Conservation (phyloP, 2,113 vertebrate genomes). For the Ifrita kowaldi region DNA sequence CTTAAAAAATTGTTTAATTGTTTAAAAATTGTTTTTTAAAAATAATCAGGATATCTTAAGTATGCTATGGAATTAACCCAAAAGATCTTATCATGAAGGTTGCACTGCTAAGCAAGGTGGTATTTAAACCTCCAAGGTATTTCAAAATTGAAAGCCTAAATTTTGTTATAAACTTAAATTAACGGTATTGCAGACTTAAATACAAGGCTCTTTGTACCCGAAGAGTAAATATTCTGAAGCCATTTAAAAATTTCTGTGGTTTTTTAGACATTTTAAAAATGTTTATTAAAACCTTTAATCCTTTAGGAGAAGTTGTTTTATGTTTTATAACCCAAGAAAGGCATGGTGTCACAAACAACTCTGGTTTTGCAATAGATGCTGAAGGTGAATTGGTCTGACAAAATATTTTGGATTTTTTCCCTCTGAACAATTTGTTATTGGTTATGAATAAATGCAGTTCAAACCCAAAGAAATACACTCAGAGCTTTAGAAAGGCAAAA, state of each 20-base stretch:
- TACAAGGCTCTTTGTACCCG: not conserved
- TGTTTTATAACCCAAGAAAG: not conserved
- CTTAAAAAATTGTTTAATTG: no score
- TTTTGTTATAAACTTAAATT: not conserved
- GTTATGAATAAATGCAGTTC: not conserved
- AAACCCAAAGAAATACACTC: not conserved
- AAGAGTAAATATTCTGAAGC: not conserved
- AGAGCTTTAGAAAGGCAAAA: not conserved
- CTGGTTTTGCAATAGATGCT: not conserved
- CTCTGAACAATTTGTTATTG: not conserved
- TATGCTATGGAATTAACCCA: not conserved
- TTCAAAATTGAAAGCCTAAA: not conserved
- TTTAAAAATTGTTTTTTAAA: no score
- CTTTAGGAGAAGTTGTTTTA: not conserved
- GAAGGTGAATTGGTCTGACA: not conserved
- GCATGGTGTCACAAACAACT: not conserved
- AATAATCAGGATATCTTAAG: not conserved
- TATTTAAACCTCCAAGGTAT: not conserved
- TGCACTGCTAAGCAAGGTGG: not conserved
- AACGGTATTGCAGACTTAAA: not conserved
- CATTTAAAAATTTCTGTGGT: not conserved
- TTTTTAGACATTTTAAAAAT: not conserved
- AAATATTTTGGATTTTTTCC: not conserved
- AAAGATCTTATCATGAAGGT: not conserved
- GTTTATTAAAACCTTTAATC: not conserved